Evolutionary conservation across 2,113 vertebrate species (phyloP).

Genomic region (Laticauda colubrina): DNA sequence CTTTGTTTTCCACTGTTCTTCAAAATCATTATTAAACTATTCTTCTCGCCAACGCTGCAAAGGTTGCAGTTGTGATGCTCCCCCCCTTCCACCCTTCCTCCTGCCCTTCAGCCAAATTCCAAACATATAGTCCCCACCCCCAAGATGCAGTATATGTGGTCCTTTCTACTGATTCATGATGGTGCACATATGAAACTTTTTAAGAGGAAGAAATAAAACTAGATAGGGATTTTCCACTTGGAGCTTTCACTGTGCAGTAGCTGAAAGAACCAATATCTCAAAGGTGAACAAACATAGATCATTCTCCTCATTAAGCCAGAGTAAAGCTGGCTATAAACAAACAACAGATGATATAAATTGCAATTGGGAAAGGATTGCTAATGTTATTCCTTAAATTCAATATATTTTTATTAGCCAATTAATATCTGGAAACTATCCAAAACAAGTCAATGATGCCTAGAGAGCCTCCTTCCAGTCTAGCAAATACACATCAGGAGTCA

Average conservation of each 20-base stretch:
- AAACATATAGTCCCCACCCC: slow-evolving; percentile 51
- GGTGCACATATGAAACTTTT: not conserved
- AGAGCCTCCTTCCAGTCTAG: not conserved
- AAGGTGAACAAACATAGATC: not conserved
- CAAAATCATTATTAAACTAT: slow-evolving; percentile 43
- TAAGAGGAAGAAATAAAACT: not conserved
- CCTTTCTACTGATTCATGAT: not conserved
- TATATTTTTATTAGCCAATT: not conserved
- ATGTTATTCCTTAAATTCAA: not conserved
- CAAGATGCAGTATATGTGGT: not conserved
- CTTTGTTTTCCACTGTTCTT: slow-evolving; percentile 41
- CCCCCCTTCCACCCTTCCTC: not conserved
- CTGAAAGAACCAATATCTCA: not conserved
- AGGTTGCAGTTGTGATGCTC: not conserved
- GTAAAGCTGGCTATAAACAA: not conserved
- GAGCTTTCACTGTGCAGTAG: not conserved
- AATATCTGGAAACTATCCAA: not conserved
- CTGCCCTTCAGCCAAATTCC: slow-evolving; percentile 20
- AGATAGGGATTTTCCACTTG: not conserved
- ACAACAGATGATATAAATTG: not conserved
- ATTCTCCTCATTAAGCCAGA: not conserved
- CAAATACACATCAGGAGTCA: not conserved
- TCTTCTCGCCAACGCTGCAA: slow-evolving; percentile 35
- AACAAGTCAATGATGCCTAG: not conserved
- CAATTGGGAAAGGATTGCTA: not conserved